These are phyloP conservation scores for Phymanthus crucifer DNA, from an alignment of 92 coral and sea anemone species.

Conservation along the genomic window DNA sequence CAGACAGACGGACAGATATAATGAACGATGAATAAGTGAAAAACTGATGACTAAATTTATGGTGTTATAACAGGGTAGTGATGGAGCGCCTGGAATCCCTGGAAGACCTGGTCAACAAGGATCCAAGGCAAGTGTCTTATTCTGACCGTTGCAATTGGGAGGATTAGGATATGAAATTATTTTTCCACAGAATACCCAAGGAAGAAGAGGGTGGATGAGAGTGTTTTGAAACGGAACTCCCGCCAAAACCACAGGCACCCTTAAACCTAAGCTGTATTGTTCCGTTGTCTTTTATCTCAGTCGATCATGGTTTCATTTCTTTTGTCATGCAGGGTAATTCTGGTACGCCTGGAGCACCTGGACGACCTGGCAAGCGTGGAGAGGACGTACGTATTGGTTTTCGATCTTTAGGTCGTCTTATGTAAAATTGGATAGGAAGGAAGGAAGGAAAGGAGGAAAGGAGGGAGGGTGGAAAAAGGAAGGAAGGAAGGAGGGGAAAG, in stretches of 20 bases:
- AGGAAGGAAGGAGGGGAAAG: too few relatives aligned
- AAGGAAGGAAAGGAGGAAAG: too few relatives aligned
- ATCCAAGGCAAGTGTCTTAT: slow-evolving; percentile 23
- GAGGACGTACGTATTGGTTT: slow-evolving; percentile 22
- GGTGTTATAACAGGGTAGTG: slow-evolving; percentile 44
- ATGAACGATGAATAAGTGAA: not conserved
- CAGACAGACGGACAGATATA: not conserved
- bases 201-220: too few relatives aligned
- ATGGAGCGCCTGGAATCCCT: slow-evolving; percentile 38
- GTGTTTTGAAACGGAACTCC: too few relatives aligned
- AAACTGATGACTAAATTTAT: not conserved
- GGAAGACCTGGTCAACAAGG: slow-evolving; percentile 52
- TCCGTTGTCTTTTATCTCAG: too few relatives aligned
- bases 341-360: slow-evolving; percentile 35
- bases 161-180: not conserved
- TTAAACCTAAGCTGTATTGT: too few relatives aligned
- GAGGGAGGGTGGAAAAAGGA: too few relatives aligned
- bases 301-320: not conserved
- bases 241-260: too few relatives aligned
- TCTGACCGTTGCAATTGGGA: too few relatives aligned
- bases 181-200: too few relatives aligned
- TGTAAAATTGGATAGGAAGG: too few relatives aligned
- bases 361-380: slow-evolving; percentile 40
- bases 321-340: slow-evolving; percentile 21
- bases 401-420: too few relatives aligned